Evolutionary conservation across 2,797 vertebrate genomes (phyloP), one percentile per base, ranked within the genome.

Genomic region (Gobionotothen gibberifrons): DNA sequence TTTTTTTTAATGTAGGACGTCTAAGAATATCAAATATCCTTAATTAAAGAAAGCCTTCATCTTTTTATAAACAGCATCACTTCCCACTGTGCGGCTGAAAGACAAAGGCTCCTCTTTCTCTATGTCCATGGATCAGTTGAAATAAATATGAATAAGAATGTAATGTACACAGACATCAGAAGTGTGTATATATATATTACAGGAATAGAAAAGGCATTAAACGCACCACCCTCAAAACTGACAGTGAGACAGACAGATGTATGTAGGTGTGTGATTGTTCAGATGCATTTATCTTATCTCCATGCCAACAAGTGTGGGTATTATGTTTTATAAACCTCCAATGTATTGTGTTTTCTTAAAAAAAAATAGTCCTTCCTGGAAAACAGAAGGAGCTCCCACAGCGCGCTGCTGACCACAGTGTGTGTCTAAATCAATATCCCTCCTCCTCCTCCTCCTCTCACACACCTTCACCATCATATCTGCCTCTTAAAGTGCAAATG

Each of bases 381-480:
- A 86, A 32, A 42, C 57, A 51, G 8, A 68, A 67, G 62, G 17
- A 48, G 16, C 61, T 54, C 66, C 19, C 52, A 14, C 57, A 52
- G 53, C 15, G 0, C 48, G 59, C 43, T 59, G 19, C 57, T 54
- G 64, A 72, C 69, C 79, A 72, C 69, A 47, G n/a, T 46, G 40
- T 53, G 17, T 15, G 7, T 71, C 80, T 69, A 69, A 73, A 79
- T 87, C 76, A 77, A 82, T 84, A 81, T 72, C 62, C 43, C 49
- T 72, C 69, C 60, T 21, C 21, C 49, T 72, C 69, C 60, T 21
- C 21, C 21, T 78, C 65, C 29, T 62, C 69, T 69, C 48, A 62
- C 63, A 83, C 73, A 56, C 32, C 55, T 68, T 68, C 58, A 21
- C 69, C 53, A 49, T 64, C 57, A 21, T 75, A 29, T 68, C 59